Percentiles rank a stretch among this genome's conserved stretches.
Evolutionary conservation across 2,113 vertebrate genomes (phyloP).

Genomic region (Calidris pugnax): DNA sequence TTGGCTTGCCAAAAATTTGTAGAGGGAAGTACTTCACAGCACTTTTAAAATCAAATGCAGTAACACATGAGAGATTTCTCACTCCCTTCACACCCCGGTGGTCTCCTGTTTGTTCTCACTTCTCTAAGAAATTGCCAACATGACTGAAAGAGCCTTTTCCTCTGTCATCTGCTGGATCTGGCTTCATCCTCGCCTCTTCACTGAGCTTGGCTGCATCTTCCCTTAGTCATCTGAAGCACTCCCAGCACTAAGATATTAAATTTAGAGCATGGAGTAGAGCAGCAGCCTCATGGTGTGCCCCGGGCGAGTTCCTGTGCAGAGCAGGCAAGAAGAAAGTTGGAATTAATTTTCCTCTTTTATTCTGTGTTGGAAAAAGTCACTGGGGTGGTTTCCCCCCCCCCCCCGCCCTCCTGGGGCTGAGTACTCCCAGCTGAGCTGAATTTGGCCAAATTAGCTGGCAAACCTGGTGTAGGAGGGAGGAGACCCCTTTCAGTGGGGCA

Average conservation of each 20-base stretch:
- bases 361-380: background rate
- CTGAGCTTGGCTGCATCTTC: background rate
- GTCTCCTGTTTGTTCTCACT: background rate
- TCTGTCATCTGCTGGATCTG: background rate
- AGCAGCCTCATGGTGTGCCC: background rate
- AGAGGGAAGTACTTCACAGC: background rate
- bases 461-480: background rate
- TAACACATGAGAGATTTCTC: background rate
- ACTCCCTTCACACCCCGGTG: rapidly evolving
- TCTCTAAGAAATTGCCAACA: background rate
- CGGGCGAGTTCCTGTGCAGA: rapidly evolving
- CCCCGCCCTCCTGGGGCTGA: rapidly evolving
- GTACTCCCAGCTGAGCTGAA: too few species aligned
- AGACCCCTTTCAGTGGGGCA: background rate
- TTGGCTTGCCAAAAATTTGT: background rate
- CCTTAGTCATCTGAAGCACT: background rate
- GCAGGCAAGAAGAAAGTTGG: background rate
- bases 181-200: background rate
- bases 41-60: too few species aligned
- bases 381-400: background rate
- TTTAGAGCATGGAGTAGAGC: background rate
- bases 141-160: background rate
- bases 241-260: rapidly evolving
- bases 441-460: background rate
- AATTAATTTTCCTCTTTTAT: background rate